Conservation (phyloP, 1,140 invertebrate species). For the Zaprionus ghesquierei region DNA sequence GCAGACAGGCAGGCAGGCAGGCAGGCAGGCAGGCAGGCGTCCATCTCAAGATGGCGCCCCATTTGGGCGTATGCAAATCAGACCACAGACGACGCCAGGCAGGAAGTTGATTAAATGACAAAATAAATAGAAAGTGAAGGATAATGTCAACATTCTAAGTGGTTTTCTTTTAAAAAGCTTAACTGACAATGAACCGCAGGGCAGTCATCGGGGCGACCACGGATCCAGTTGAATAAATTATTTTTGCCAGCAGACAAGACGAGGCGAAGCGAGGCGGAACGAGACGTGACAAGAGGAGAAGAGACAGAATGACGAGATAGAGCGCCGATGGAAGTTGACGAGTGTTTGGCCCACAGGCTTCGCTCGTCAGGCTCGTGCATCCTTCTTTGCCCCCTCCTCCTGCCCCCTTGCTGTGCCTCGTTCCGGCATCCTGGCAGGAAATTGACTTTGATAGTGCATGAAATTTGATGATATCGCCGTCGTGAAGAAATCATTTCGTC, state of each 20-base stretch:
- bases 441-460: conserved; percentile 80
- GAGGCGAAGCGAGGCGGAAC: not conserved
- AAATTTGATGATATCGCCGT: conserved; percentile 73
- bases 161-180: conserved; percentile 82
- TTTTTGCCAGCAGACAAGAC: conserved; percentile 45
- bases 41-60: conserved; percentile 61
- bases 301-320: not conserved
- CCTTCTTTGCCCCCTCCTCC: not conserved
- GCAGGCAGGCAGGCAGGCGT: too few relatives aligned
- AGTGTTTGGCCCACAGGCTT: conserved; percentile 16
- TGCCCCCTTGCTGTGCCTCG: not conserved
- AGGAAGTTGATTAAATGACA: conserved; percentile 82
- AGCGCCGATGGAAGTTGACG: conserved; percentile 14
- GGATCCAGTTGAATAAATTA: conserved; percentile 74
- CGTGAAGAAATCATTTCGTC: conserved; percentile 50
- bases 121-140: conserved; percentile 82
- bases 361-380: not conserved
- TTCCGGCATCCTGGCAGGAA: conserved; percentile 44
- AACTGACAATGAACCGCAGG: conserved; percentile 80
- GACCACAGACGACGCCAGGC: conserved; percentile 42
- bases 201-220: conserved; percentile 51
- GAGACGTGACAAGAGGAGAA: not conserved
- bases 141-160: conserved; percentile 82
- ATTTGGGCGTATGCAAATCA: conserved; percentile 69
- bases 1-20: too few relatives aligned